Base-by-base conservation (phyloP, 2,888 invertebrate genomes). In the Orgyia antiqua region DNA sequence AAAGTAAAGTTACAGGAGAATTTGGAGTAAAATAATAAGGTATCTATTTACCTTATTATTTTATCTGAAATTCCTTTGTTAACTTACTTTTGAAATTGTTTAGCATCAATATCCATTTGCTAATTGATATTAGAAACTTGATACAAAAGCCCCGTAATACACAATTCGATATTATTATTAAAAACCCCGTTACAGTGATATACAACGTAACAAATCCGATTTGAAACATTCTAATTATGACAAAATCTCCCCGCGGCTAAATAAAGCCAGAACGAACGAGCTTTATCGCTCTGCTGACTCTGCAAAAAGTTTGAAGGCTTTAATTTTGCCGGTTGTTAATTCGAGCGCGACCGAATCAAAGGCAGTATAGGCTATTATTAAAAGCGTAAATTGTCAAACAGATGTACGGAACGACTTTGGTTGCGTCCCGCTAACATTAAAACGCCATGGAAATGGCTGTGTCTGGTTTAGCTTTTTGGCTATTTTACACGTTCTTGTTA, bases 371-470 rank as follows among this genome's bases (percentile, higher is more conserved):
- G 70, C 82, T 74, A 80, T 83, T 83, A 84, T 83, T 83, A 82
- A 82, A 80, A 74, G 78, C 84, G 83, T 83, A 82, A 83, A 82
- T 83, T 82, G 79, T 80, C 82, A 79, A 79, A 75, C 84, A 83
- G 83, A 76, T 83, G 83, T 71, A 68, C 52, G 60, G 59, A 83
- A 83, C 75, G 82, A 69, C 79, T 73, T 52, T 65, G 62, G 67
- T 69, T 57, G 61, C 61, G 63, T 64, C 61, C 58, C 60, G 60
- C 56, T 56, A 58, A 63, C 63, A 75, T 77, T 74, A 74, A 80
- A 79, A 71, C 62, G 69, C 68, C 68, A 70, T 75, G 69, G 68
- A 76, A 70, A 69, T 73, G 65, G 58, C 58, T 54, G 54, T 51
- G 41, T 53, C 40, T 38, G 47, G 52, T 55, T 54, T 47, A 58